Percentiles rank a stretch among this genome's conserved stretches.
Evolutionary conservation across 2,888 invertebrate species (phyloP).

Genomic region (Eupithecia vulgata): DNA sequence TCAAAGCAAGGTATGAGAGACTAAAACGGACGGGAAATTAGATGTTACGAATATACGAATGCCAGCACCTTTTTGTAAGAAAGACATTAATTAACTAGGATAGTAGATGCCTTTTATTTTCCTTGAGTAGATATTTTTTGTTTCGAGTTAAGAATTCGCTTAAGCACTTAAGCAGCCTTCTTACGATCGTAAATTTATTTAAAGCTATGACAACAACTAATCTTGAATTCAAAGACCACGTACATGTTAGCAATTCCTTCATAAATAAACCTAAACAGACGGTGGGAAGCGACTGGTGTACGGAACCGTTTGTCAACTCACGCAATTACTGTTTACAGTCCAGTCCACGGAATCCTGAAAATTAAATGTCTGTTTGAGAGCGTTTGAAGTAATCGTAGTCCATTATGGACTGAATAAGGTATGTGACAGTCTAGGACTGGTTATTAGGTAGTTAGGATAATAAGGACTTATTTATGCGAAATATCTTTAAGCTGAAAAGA

Average conservation of each 20-base stretch:
- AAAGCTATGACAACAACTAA: not conserved
- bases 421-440: constrained; percentile 7
- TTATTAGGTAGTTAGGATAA: not conserved
- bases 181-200: not conserved
- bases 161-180: not conserved
- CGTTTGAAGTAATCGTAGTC: constrained; percentile 46
- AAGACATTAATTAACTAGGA: not conserved
- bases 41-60: not conserved
- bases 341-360: constrained; percentile 51
- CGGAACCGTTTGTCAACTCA: constrained; percentile 63
- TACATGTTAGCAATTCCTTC: constrained; percentile 23
- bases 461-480: not conserved
- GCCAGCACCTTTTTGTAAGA: not conserved
- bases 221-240: constrained; percentile 1
- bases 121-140: not conserved
- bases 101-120: not conserved
- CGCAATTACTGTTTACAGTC: constrained; percentile 56
- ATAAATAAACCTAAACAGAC: constrained; percentile 45
- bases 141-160: not conserved
- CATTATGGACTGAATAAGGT: constrained; percentile 40
- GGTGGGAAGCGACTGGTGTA: constrained; percentile 58
- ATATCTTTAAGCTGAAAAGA: not conserved
- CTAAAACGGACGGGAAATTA: not conserved
- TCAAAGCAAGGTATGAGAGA: not conserved
- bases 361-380: constrained; percentile 55